Conservation (phyloP, 2,888 invertebrate species). For the Margaritifera margaritifera region DNA sequence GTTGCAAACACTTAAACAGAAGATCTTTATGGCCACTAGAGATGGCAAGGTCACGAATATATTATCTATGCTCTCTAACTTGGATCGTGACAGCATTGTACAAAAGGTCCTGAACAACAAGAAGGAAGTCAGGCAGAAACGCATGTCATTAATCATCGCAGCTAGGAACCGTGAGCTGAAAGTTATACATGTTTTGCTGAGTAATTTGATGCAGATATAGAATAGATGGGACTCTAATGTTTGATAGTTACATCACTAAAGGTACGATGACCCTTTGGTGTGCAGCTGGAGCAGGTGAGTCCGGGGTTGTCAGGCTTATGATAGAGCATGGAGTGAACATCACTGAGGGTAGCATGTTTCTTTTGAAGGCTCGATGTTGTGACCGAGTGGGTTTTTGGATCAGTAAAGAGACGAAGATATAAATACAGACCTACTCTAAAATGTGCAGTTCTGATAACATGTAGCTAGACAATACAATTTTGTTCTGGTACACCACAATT, state of each 20-base stretch:
- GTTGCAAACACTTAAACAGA: slow-evolving; percentile 50
- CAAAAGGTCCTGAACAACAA: slow-evolving; percentile 83
- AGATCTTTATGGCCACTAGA: slow-evolving; percentile 79
- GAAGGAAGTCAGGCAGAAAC: slow-evolving; percentile 87
- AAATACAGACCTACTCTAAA: no score
- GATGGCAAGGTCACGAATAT: slow-evolving; percentile 88
- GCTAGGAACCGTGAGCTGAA: slow-evolving; percentile 86
- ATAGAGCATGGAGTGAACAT: slow-evolving; percentile 88
- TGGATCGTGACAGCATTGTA: slow-evolving; percentile 77
- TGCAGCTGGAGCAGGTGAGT: slow-evolving; percentile 83
- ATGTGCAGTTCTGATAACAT: no score
- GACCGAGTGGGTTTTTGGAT: no score
- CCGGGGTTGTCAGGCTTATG: slow-evolving; percentile 82
- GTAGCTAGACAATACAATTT: no score
- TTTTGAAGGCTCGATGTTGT: slow-evolving; percentile 96
- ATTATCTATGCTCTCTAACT: slow-evolving; percentile 83
- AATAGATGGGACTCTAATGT: slow-evolving; percentile 85
- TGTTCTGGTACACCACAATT: no score
- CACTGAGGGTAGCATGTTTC: slow-evolving; percentile 95
- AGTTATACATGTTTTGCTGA: slow-evolving; percentile 86
- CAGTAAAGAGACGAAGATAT: no score
- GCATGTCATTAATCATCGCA: slow-evolving; percentile 91
- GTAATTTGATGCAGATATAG: slow-evolving; percentile 86
- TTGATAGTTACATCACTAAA: slow-evolving; percentile 88
- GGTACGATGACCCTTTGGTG: slow-evolving; percentile 95